phyloP scores from a whole-genome alignment of 2,888 invertebrate genomes.

The Leucophenga maculata region DNA sequence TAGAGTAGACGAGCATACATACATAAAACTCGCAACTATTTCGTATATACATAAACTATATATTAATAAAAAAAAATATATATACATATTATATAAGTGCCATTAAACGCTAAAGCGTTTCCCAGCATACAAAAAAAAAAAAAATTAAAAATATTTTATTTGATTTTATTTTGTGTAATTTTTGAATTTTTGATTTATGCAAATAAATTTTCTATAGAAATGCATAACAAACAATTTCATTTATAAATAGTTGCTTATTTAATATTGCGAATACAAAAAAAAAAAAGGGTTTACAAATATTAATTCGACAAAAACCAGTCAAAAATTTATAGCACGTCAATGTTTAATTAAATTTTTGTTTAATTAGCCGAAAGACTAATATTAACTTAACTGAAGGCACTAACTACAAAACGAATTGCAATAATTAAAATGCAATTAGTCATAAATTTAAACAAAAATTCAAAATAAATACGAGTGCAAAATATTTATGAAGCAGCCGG shows the following conservation, averaged over 20 bases:
- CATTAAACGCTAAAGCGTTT: conserved; percentile 9
- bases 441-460: conserved; percentile 1
- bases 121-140: background rate
- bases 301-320: background rate
- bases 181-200: background rate
- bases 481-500: no score
- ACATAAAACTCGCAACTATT: conserved; percentile 15
- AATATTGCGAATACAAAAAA: background rate
- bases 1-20: background rate
- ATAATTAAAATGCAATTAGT: conserved; percentile 25
- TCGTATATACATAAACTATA: background rate
- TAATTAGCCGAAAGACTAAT: background rate
- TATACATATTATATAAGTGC: conserved; percentile 1
- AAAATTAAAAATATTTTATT: background rate
- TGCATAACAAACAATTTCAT: background rate
- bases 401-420: background rate
- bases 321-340: background rate
- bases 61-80: background rate
- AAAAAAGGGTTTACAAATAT: background rate
- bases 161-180: background rate
- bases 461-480: background rate
- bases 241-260: background rate
- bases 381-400: conserved; percentile 22
- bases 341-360: background rate
- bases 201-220: background rate